Evolutionary conservation across 2,113 vertebrate genomes (phyloP).

Genomic region (Pachyramphus minor): DNA sequence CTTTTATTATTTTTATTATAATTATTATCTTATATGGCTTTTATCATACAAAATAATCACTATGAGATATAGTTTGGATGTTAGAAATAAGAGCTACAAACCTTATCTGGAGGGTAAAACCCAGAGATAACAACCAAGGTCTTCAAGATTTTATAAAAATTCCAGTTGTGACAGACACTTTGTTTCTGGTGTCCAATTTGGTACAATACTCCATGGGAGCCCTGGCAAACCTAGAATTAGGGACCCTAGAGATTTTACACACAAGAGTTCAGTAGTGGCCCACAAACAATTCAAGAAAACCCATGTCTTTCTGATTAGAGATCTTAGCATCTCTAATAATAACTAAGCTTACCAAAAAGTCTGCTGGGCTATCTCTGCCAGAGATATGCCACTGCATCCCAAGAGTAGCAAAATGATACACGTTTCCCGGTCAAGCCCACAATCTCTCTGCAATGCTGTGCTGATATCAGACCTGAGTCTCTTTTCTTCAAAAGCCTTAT

Average conservation of each 20-base stretch:
- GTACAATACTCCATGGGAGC: not conserved
- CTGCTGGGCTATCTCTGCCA: not conserved
- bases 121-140: not conserved
- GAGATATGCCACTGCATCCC: not conserved
- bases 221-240: not conserved
- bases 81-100: not conserved
- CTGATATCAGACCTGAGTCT: not conserved
- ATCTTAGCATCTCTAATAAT: not conserved
- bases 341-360: not conserved
- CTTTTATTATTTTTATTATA: not conserved
- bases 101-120: not conserved
- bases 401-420: not conserved
- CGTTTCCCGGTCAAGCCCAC: fast-evolving
- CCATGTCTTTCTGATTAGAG: not conserved
- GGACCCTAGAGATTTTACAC: not conserved
- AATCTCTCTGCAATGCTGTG: not conserved
- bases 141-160: not conserved
- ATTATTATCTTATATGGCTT: not conserved
- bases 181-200: not conserved
- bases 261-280: not conserved
- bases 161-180: not conserved
- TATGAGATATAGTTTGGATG: not conserved
- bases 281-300: not conserved
- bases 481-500: not conserved
- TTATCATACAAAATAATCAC: not conserved